phyloP scores from a whole-genome alignment of 2,113 vertebrate genomes.

The Gallinago undulata region DNA sequence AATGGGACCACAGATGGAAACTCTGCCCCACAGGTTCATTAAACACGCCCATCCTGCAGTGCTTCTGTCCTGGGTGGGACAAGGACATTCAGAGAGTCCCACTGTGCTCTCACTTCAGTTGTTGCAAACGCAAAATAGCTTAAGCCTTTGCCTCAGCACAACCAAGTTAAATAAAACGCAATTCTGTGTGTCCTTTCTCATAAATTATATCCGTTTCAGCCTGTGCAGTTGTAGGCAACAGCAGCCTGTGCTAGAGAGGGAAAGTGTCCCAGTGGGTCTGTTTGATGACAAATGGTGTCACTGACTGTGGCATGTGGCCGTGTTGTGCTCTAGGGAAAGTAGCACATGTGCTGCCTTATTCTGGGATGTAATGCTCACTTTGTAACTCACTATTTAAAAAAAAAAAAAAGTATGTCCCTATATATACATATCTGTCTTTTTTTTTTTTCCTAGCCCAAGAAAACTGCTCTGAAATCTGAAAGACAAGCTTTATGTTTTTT shows the following conservation, averaged over 20 bases:
- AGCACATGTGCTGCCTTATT: neutral
- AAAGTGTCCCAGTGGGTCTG: neutral
- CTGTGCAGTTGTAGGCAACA: neutral
- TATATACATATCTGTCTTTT: neutral
- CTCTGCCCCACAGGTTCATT: neutral
- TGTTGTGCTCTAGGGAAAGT: neutral
- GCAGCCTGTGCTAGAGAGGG: neutral
- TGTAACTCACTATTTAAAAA: neutral
- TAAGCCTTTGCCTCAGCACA: neutral
- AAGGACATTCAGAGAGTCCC: neutral
- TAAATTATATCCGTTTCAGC: neutral
- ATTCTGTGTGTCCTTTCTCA: neutral
- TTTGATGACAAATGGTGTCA: neutral
- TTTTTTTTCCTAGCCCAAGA: neutral
- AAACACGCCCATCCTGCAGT: neutral
- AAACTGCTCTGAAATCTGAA: neutral
- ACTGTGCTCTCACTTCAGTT: neutral
- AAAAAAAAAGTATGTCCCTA: neutral
- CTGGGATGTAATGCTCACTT: neutral
- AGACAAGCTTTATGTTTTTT: neutral
- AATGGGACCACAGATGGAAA: neutral
- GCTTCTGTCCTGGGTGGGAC: neutral
- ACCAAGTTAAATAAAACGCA: neutral
- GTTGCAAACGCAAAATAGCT: neutral
- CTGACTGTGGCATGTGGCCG: accelerated